These are phyloP conservation scores for Contarinia nasturtii DNA, from an alignment of 1,140 invertebrate species.

Conservation along the genomic window DNA sequence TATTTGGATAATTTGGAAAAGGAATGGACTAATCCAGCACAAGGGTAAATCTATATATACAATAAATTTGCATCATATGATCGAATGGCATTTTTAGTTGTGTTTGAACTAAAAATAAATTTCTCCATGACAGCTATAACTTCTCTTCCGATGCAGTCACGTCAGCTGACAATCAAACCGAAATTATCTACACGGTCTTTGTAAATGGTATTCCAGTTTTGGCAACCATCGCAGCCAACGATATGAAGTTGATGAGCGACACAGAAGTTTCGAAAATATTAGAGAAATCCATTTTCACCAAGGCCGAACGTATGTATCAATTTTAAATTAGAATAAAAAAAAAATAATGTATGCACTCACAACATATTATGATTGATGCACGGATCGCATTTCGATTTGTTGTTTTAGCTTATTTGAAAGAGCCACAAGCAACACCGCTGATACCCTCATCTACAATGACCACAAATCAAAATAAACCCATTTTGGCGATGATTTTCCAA, in stretches of 20 bases:
- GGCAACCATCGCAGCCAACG: conserved; percentile 52
- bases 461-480: conserved; percentile 31
- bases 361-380: too few species aligned
- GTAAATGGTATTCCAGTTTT: conserved; percentile 55
- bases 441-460: conserved; percentile 38
- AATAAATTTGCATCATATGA: too few species aligned
- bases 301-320: conserved; percentile 55
- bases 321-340: too few species aligned
- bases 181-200: conserved; percentile 56
- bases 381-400: neutral
- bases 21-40: too few species aligned
- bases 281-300: conserved; percentile 54
- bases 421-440: conserved; percentile 32
- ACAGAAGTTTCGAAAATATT: conserved; percentile 52
- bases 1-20: neutral
- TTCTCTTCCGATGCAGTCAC: too few species aligned
- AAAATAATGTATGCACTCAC: neutral
- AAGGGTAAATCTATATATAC: too few species aligned
- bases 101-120: too few species aligned
- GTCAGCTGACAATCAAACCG: conserved; percentile 19
- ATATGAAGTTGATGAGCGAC: conserved; percentile 54
- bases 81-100: too few species aligned
- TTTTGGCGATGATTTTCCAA: conserved; percentile 32
- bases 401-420: conserved; percentile 46
- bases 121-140: too few species aligned